Evolutionary conservation across 1,140 invertebrate genomes (phyloP).

Genomic region (Sycobia sp.): DNA sequence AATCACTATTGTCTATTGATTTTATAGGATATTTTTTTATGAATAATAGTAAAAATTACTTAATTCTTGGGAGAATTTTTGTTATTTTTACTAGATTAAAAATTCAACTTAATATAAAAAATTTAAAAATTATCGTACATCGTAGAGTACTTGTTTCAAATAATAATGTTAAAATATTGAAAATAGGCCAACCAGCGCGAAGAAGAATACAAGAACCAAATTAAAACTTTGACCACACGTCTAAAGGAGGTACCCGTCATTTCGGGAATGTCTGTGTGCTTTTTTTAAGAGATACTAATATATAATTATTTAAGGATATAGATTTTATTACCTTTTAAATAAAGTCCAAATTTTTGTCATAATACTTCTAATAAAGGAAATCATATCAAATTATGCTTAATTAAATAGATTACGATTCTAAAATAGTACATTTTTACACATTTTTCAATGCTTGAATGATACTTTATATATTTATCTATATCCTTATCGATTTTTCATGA

Average conservation of each 20-base stretch:
- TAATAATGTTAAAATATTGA: constrained; percentile 41
- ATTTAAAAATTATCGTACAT: too few relatives aligned
- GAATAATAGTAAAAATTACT: too few relatives aligned
- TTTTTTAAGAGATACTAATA: constrained; percentile 24
- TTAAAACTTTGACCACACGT: constrained; percentile 97
- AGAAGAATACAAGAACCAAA: constrained; percentile 99
- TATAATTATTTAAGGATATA: constrained; percentile 4
- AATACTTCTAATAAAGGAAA: neutral
- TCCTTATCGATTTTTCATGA: neutral
- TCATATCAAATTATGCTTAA: neutral
- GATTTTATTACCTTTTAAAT: neutral
- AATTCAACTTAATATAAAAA: too few relatives aligned
- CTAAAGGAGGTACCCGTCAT: constrained; percentile 91
- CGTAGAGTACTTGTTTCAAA: too few relatives aligned
- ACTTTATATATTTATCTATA: constrained; percentile 30
- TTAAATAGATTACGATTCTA: neutral
- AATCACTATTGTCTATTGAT: too few relatives aligned
- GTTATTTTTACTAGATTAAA: too few relatives aligned
- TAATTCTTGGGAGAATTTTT: too few relatives aligned
- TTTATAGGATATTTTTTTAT: too few relatives aligned
- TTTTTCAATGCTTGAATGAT: too few relatives aligned
- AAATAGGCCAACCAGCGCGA: constrained; percentile 97
- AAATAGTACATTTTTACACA: neutral
- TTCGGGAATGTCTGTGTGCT: constrained; percentile 55
- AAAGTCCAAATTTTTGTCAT: neutral